These are phyloP conservation scores for Ptychoptera albimana DNA, from an alignment of 2,888 invertebrate genomes.

Conservation along the genomic window DNA sequence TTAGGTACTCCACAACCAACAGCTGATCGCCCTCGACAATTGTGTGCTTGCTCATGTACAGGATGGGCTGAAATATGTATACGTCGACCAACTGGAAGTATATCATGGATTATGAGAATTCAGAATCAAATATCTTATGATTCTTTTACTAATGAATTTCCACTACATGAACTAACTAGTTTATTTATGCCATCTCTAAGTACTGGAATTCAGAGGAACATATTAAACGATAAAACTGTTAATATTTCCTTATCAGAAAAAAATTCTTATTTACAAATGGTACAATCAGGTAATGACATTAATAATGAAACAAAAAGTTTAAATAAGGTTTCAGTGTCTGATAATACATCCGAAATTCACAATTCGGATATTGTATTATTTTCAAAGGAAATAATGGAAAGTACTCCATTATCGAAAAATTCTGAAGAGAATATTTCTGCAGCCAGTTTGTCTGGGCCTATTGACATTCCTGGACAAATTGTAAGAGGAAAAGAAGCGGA, in stretches of 20 bases:
- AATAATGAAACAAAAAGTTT: neutral
- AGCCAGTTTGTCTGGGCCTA: constrained; percentile 36
- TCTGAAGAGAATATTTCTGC: constrained; percentile 24
- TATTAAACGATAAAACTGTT: neutral
- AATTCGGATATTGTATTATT: neutral
- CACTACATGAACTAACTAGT: constrained; percentile 38
- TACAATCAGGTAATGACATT: neutral
- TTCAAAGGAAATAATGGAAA: neutral
- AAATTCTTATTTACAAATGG: neutral
- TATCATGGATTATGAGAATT: constrained; percentile 84
- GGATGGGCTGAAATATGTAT: constrained; percentile 82
- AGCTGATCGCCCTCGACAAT: constrained; percentile 15
- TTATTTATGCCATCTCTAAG: constrained; percentile 47
- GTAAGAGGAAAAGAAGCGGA: constrained; percentile 30
- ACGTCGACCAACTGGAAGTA: constrained; percentile 78
- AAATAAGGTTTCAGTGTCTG: constrained; percentile 2
- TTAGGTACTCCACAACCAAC: constrained; percentile 1
- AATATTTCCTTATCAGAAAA: neutral
- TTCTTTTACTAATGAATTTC: constrained; percentile 28
- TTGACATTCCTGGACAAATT: constrained; percentile 45
- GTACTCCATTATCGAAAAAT: too few relatives aligned
- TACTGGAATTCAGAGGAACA: constrained; percentile 22
- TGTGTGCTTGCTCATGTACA: constrained; percentile 78
- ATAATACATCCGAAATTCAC: constrained; percentile 2
- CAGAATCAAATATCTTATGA: constrained; percentile 61